A percentile compares a stretch with the other conserved stretches of the same genome.
Evolutionary conservation across 2,113 vertebrate species (phyloP).

Genomic region (Eupsittula cactorum): DNA sequence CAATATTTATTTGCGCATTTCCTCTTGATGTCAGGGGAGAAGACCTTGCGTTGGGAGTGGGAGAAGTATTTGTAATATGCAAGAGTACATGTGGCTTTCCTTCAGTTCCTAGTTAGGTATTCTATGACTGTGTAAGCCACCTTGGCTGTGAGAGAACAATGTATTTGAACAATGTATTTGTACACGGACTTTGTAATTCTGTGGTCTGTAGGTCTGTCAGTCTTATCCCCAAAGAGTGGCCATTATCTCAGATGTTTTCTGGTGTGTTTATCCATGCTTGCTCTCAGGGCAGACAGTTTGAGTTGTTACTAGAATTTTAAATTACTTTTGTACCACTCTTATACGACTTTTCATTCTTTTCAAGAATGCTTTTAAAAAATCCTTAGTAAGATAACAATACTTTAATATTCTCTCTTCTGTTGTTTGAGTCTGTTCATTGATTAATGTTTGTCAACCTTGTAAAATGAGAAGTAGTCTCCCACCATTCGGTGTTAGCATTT

Average conservation of each 20-base stretch:
- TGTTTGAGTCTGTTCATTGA: not conserved
- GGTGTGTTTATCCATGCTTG: not conserved
- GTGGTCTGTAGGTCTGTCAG: not conserved
- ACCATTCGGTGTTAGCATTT: not conserved
- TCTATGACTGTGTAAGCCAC: not conserved
- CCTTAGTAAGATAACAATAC: not conserved
- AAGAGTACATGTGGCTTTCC: accelerated
- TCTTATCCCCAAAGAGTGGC: not conserved
- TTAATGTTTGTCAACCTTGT: not conserved
- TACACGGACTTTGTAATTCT: not conserved
- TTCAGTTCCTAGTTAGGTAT: not conserved
- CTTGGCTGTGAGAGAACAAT: not conserved
- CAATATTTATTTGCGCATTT: not conserved
- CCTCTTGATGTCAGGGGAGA: not conserved
- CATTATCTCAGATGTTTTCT: not conserved
- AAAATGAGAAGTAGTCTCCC: not conserved
- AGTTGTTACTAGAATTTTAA: not conserved
- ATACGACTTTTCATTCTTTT: not conserved
- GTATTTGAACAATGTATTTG: not conserved
- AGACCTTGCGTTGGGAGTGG: not conserved
- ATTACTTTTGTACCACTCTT: not conserved
- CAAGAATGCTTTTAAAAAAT: not conserved
- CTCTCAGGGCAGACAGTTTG: not conserved
- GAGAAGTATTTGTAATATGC: not conserved
- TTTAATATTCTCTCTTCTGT: not conserved